phyloP scores from a whole-genome alignment of 2,797 vertebrate genomes.

The Rhinatrema bivittatum region DNA sequence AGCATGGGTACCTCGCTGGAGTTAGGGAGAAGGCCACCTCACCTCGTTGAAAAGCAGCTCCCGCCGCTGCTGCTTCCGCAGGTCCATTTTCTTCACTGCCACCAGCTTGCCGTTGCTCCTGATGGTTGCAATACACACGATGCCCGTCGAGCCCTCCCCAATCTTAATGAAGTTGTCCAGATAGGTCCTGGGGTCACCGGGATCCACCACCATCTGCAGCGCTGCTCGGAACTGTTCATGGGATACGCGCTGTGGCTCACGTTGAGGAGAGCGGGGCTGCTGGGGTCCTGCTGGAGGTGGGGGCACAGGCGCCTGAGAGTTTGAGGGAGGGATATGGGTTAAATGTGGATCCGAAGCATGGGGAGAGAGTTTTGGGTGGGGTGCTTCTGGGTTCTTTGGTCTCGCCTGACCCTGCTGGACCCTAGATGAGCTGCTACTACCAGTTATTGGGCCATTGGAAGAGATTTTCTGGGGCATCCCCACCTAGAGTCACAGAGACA shows the following conservation, averaged over 20 bases:
- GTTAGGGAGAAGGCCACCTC: too few relatives aligned
- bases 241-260: constrained; percentile 86
- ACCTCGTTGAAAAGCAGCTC: constrained; percentile 95
- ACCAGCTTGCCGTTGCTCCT: constrained; percentile 81
- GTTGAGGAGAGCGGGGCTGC: constrained; percentile 68
- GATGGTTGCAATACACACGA: constrained; percentile 87
- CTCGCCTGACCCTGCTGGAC: not conserved
- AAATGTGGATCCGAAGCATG: constrained; percentile 41
- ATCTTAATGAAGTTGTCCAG: constrained; percentile 96
- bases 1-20: too few relatives aligned
- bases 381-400: constrained; percentile 33
- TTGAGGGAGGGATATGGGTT: not conserved
- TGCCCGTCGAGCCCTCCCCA: constrained; percentile 87
- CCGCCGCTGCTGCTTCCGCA: constrained; percentile 85
- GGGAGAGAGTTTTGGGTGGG: constrained; percentile 48
- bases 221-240: constrained; percentile 93
- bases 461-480: constrained; percentile 50
- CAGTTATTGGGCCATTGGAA: constrained; percentile 61
- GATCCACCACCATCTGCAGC: constrained; percentile 92
- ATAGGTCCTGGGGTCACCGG: constrained; percentile 80
- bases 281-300: not conserved
- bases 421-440: constrained; percentile 23
- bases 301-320: constrained; percentile 7
- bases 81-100: constrained; percentile 94
- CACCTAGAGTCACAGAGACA: constrained; percentile 23